Evolutionary conservation across 2,113 vertebrate genomes (phyloP).

Genomic region (Leptobrachium ailaonicum): DNA sequence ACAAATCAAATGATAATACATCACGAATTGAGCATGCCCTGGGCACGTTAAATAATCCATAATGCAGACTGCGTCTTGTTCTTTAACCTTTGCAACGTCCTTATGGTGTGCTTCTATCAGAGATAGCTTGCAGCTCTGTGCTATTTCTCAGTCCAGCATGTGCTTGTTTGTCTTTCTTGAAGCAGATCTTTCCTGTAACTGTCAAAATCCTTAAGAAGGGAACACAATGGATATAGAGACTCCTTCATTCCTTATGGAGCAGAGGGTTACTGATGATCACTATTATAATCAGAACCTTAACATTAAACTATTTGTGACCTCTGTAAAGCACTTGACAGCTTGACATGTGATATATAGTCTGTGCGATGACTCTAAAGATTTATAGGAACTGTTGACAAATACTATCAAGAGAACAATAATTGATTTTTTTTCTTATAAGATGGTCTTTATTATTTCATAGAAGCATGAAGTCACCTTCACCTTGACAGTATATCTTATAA

Average conservation of each 20-base stretch:
- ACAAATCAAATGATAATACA: slow-evolving; percentile 32
- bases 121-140: slow-evolving; percentile 10
- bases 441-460: background rate
- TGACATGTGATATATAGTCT: slow-evolving; percentile 24
- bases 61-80: slow-evolving; percentile 30
- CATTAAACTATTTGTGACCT: slow-evolving; percentile 23
- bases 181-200: slow-evolving; percentile 20
- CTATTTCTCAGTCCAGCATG: slow-evolving; percentile 30
- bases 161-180: slow-evolving; percentile 15
- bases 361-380: slow-evolving; percentile 17
- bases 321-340: slow-evolving; percentile 1
- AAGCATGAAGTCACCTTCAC: no score
- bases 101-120: slow-evolving; percentile 26
- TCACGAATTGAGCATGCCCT: slow-evolving; percentile 10
- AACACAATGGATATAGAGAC: background rate
- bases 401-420: background rate
- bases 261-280: slow-evolving; percentile 9
- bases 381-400: slow-evolving; percentile 25
- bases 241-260: slow-evolving; percentile 14
- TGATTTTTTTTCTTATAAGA: slow-evolving; percentile 16
- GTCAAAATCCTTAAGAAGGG: slow-evolving; percentile 1
- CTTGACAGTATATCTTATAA: no score
- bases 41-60: slow-evolving; percentile 33
- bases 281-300: slow-evolving; percentile 8
- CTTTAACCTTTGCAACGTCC: slow-evolving; percentile 37